Base-by-base conservation (phyloP, 30 jellyfish, hydroid and myxozoan species). In the Chironex yamaguchii region DNA sequence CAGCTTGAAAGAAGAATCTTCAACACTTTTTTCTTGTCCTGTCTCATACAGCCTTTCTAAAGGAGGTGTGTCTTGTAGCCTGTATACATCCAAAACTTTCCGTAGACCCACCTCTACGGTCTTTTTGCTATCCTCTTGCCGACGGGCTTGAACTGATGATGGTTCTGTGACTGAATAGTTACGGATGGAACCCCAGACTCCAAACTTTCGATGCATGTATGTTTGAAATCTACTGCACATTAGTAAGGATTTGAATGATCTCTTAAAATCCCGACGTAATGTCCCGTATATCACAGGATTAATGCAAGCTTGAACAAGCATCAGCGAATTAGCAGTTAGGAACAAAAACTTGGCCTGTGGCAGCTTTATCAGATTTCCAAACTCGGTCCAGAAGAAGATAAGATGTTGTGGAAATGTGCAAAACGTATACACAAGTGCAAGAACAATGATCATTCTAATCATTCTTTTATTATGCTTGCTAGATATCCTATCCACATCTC, bases 231-330 rank as follows among this genome's bases (percentile, higher is more conserved):
- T 86, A 1, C 30, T 29, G 42, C 90, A 75, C 28, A 23, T 82
- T 27, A 93, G 68, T 2, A 82, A 50, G 49, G 81, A 67, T 24
- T 76, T 89, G 68, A 95, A 87, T 2, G 97, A 97, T 6, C 82
- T 70, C 62, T 90, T 86, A 70, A 80, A 95, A 81, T 95, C 99
- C 21, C 62, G 54, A n/a, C 99, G 66, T 13, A 89, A 89, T 4
- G 89, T 95, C 36, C 99, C 99, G 27, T 95, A 95, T 0, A 95
- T 89, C 31, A 95, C 48, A 0, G 99, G 99, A 77, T 95, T 95
- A 58, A 95, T 81, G 14, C 97, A 91, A 30, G 97, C 92, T 48
- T 95, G 99, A 0, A 84, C 71, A 30, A 90, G 83, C 17, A 95
- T 79, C 58, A 89, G 97, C 9, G 89, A 81, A 65, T 95, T 95